A percentile compares a stretch with the other conserved stretches of the same genome.
These are phyloP conservation scores for Microctenopoma steveboyesi DNA, from an alignment of 2,797 vertebrate species.

Conservation along the genomic window DNA sequence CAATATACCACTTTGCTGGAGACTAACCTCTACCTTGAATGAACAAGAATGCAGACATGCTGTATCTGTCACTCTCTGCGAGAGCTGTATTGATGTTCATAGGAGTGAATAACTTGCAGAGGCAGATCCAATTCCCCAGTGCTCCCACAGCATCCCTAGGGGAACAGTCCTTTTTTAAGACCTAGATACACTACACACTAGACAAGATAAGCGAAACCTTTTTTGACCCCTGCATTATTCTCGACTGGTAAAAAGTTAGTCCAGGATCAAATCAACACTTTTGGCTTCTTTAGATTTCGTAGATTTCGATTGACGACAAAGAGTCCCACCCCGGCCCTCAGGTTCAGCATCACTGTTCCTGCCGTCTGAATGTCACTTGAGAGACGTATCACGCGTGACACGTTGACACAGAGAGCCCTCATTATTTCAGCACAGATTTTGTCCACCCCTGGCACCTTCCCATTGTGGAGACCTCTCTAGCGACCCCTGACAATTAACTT, in stretches of 20 bases:
- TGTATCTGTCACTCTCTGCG: slow-evolving; percentile 22
- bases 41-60: slow-evolving; percentile 19
- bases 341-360: slow-evolving; percentile 35
- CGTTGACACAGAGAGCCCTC: slow-evolving; percentile 57
- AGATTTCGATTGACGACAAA: slow-evolving; percentile 1
- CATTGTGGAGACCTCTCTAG: slow-evolving; percentile 19
- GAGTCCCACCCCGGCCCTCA: slow-evolving; percentile 22
- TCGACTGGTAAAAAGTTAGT: not conserved
- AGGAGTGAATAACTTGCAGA: slow-evolving; percentile 17
- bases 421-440: slow-evolving; percentile 70
- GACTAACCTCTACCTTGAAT: slow-evolving; percentile 22
- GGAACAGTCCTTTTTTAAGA: not conserved
- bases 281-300: not conserved
- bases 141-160: not conserved
- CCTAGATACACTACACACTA: not conserved
- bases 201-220: not conserved
- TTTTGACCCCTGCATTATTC: not conserved
- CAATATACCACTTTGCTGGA: slow-evolving; percentile 12
- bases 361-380: slow-evolving; percentile 47
- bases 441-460: slow-evolving; percentile 63
- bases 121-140: not conserved
- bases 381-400: slow-evolving; percentile 53
- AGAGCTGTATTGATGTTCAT: slow-evolving; percentile 14
- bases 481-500: slow-evolving; percentile 29
- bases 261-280: not conserved